Evolutionary conservation across 2,797 vertebrate genomes (phyloP).

Genomic region (Muscicapa comitata): DNA sequence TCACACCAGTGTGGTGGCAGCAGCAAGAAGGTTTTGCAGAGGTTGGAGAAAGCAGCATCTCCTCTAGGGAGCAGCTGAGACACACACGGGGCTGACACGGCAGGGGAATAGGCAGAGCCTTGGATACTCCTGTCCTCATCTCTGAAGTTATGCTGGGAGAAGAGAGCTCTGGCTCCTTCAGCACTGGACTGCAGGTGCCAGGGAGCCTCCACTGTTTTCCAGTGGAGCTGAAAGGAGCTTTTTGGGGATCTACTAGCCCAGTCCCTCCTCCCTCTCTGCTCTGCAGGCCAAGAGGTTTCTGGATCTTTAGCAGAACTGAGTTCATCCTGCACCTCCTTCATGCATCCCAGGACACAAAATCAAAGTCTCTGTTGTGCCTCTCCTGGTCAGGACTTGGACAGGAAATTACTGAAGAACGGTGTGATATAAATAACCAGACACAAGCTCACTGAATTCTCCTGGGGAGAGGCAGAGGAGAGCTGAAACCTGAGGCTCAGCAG

Average conservation of each 20-base stretch:
- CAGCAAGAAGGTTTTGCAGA: background rate
- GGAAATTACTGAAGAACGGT: background rate
- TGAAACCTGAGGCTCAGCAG: background rate
- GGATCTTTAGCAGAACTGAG: background rate
- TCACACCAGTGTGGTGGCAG: background rate
- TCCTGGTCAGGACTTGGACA: background rate
- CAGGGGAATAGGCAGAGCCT: background rate
- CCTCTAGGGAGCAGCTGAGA: background rate
- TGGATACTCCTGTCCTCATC: background rate
- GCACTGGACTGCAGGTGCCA: background rate
- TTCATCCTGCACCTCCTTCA: background rate
- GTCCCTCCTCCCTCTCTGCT: background rate
- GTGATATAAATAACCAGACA: background rate
- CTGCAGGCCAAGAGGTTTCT: background rate
- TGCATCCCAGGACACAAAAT: background rate
- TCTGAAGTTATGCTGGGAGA: background rate
- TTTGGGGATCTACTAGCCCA: background rate
- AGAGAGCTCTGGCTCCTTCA: background rate
- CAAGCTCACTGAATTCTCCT: accelerated
- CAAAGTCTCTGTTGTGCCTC: background rate
- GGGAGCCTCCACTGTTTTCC: background rate
- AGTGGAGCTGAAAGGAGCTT: background rate
- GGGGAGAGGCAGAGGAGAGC: background rate
- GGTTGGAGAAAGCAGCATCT: background rate
- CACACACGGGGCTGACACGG: accelerated